Evolutionary conservation across 2,113 vertebrate genomes (phyloP).

Genomic region (Antigone vipio): DNA sequence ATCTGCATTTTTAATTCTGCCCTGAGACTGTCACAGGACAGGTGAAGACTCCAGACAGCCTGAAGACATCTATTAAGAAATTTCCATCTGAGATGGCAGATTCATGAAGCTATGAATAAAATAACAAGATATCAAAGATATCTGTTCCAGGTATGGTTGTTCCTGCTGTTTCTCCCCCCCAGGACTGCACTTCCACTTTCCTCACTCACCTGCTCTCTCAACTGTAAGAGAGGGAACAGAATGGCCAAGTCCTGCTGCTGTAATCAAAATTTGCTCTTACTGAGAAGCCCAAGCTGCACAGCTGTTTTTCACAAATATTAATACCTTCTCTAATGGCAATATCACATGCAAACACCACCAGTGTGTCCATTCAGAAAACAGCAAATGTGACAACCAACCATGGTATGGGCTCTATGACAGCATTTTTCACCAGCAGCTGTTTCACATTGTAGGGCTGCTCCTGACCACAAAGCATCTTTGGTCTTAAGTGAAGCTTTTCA

Average conservation of each 20-base stretch:
- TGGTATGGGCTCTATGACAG: rapidly evolving
- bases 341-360: neutral
- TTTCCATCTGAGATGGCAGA: neutral
- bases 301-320: neutral
- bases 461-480: neutral
- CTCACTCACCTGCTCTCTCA: neutral
- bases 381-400: neutral
- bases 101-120: neutral
- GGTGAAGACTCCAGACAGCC: neutral
- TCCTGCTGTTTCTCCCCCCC: neutral
- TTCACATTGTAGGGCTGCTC: neutral
- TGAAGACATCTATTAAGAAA: neutral
- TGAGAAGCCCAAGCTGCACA: neutral
- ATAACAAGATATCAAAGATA: neutral
- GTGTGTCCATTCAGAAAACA: neutral
- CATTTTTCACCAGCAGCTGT: neutral
- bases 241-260: neutral
- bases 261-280: neutral
- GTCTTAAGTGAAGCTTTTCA: neutral
- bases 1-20: neutral
- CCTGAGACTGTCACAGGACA: neutral
- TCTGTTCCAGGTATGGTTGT: neutral
- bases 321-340: neutral
- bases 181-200: neutral
- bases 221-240: neutral